Evolutionary conservation across 2,113 vertebrate genomes (phyloP), one percentile per base, ranked within the genome.

Genomic region (Seriola rivoliana): DNA sequence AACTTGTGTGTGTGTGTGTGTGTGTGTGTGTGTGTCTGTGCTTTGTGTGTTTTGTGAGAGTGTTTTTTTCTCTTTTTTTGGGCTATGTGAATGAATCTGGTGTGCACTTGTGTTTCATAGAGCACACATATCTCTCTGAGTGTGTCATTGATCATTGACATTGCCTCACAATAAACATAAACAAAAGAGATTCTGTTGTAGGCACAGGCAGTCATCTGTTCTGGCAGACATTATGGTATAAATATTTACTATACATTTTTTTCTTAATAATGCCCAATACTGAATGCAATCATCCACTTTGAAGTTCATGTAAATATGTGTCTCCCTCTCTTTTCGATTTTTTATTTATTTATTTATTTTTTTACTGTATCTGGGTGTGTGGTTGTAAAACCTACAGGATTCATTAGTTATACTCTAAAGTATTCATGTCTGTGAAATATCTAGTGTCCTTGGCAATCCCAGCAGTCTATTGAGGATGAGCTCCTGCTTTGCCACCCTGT

Each of bases 401-500:
- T 65, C 16, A 78, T 71, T 80, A 75, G 50, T 80, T 80, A 55
- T n/a, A 42, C 10, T 42, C 40, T 12, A 8, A 4, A 52, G 50
- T 70, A 44, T 84, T 85, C 46, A 71, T 80, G 66, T 73, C 36
- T 74, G 64, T 88, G 60, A 67, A 84, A 85, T 81, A 86, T 66
- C 60, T 57, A 10, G 44, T n/a, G 68, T 89, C 90, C 89, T 92
- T 92, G 87, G 80, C 60, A 71, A 87, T 90, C 75, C 87, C 84
- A 74, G 80, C 85, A 89, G 85, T 91, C 85, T 72, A 81, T 71
- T 90, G 77, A 88, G 90, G 84, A 91, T 82, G 82, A 91, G 88
- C 84, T 87, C 59, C 71, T 81, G 75, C 85, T 86, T 91, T 91
- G 77, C 84, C 89, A 89, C 84, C 89, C 90, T 92, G 91, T 93